phyloP scores from a whole-genome alignment of 2,797 vertebrate genomes.

The Glossophaga mutica region DNA sequence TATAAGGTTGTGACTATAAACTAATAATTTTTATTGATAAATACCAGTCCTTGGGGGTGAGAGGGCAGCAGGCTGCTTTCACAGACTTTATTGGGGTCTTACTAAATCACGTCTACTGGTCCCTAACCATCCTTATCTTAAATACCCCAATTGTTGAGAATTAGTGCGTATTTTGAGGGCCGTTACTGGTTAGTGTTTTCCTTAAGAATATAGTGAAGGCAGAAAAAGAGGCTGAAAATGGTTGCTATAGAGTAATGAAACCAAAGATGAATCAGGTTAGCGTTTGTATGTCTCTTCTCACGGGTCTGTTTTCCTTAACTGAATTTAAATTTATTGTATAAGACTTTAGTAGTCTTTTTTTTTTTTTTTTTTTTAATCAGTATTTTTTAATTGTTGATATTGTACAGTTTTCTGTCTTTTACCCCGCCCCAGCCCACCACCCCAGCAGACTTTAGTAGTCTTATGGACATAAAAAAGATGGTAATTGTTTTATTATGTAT shows the following conservation, averaged over 20 bases:
- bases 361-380: no score
- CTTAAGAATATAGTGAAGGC: not conserved
- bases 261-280: not conserved
- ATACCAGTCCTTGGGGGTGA: not conserved
- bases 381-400: no score
- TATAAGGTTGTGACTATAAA: not conserved
- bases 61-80: not conserved
- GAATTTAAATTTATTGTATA: constrained; percentile 6
- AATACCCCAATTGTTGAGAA: not conserved
- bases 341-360: no score
- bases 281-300: not conserved
- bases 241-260: not conserved
- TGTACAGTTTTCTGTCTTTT: no score
- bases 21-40: not conserved
- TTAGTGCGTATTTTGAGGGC: not conserved
- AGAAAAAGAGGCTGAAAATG: not conserved
- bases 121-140: not conserved
- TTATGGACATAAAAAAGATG: not conserved
- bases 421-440: no score
- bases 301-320: not conserved
- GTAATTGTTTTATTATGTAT: constrained; percentile 5
- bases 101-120: not conserved
- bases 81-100: not conserved
- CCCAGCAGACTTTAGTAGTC: no score
- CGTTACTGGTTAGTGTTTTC: not conserved